Base-by-base conservation (phyloP, 2,113 vertebrate species). In the Ibidorhyncha struthersii region DNA sequence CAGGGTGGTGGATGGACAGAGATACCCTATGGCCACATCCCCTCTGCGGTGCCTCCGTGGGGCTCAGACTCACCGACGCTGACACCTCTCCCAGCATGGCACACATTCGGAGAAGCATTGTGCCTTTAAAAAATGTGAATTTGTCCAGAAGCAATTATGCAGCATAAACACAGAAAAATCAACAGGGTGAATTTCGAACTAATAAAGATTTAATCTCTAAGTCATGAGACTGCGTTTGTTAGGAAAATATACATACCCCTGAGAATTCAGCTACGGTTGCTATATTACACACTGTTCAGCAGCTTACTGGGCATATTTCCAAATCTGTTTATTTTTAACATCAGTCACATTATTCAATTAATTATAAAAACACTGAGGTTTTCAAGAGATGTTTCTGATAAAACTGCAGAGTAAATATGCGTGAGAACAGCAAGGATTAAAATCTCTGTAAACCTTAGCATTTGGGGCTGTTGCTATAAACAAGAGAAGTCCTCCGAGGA, bases 271-370 rank as follows among this genome's bases (percentile, higher is more conserved):
- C 79, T 63, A 78, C 0, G 0, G 80, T 59, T 81, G 93, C 89
- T 96, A 53, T 47, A 89, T 82, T 81, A 26, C 85, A 89, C 32
- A 61, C 91, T 56, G 73, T 16, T 79, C 73, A 65, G 78, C 69
- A 40, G 79, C 66, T 92, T n/a, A 7, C 94, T 91, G 87, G 96
- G 96, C 96, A 53, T 25, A 55, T 82, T 90, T 94, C 95, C 94
- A 95, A 91, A 81, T n/a, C 49, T 74, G 10, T 94, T 96, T 95
- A 82, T 97, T 96, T 91, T 95, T 96, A 96, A 90, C 91, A 86
- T 95, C 92, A 92, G 50, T 86, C 82, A 92, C 86, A 87, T 97
- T 96, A 84, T 96, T 96, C 79, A 97, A 93, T 95, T 96, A 96
- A 90, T 96, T 96, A 92, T 92, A 96, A 98, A 96, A 96, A 96